Conservation (phyloP, 2,888 invertebrate species). For the Apantesis nais region DNA sequence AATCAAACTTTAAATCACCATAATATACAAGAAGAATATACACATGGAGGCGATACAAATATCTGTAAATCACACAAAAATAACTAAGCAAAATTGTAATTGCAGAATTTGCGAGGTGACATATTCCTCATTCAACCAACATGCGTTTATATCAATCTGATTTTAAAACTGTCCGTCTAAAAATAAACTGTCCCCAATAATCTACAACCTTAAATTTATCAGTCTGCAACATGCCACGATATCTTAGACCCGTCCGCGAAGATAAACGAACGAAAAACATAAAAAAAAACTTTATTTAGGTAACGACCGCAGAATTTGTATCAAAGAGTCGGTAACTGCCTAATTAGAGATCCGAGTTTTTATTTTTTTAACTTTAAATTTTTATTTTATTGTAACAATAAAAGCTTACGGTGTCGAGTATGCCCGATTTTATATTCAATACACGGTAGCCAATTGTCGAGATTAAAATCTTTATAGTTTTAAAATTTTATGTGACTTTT, state of each 20-base stretch:
- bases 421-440: constrained; percentile 37
- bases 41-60: background rate
- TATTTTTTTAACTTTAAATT: constrained; percentile 43
- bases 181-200: constrained; percentile 22
- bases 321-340: constrained; percentile 54
- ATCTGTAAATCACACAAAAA: background rate
- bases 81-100: background rate
- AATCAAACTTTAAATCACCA: background rate
- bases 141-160: background rate
- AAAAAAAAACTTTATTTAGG: constrained; percentile 38
- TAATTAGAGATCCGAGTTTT: constrained; percentile 52
- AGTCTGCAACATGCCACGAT: constrained; percentile 23
- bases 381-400: constrained; percentile 43
- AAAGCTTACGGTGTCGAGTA: constrained; percentile 44
- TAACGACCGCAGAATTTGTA: constrained; percentile 57
- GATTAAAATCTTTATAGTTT: constrained; percentile 43
- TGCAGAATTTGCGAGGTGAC: background rate
- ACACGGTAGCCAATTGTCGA: constrained; percentile 40
- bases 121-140: background rate
- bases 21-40: background rate
- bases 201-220: constrained; percentile 32
- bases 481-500: constrained; percentile 28
- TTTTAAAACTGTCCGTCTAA: background rate
- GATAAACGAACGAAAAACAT: constrained; percentile 30
- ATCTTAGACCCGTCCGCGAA: constrained; percentile 37